Evolutionary conservation across 2,797 vertebrate genomes (phyloP).

Genomic region (Sebastes oblongus): DNA sequence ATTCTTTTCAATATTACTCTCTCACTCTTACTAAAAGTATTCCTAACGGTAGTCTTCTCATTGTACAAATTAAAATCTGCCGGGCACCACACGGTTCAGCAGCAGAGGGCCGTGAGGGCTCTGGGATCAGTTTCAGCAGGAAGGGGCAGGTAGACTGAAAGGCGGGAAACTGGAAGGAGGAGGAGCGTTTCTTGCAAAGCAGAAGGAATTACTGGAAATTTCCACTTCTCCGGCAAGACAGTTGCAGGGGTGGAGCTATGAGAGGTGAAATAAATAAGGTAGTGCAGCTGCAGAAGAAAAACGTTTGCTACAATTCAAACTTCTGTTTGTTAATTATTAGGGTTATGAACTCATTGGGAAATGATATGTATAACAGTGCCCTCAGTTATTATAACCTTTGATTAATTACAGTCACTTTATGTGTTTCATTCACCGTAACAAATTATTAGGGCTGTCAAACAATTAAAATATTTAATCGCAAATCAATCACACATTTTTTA

Average conservation of each 20-base stretch:
- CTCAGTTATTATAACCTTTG: background rate
- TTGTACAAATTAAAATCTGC: constrained; percentile 6
- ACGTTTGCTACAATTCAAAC: background rate
- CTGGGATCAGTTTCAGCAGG: constrained; percentile 33
- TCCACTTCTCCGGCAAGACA: constrained; percentile 77
- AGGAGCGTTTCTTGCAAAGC: constrained; percentile 68
- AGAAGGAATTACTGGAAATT: constrained; percentile 84
- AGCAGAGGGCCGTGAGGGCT: constrained; percentile 48
- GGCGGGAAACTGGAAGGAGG: constrained; percentile 75
- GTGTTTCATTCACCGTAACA: background rate
- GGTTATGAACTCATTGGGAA: background rate
- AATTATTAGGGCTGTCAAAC: background rate
- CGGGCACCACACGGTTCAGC: constrained; percentile 1
- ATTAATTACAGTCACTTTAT: background rate
- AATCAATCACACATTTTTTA: too few species aligned
- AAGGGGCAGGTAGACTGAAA: constrained; percentile 77
- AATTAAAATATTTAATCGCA: too few species aligned
- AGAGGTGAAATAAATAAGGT: constrained; percentile 71
- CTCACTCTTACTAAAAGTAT: too few species aligned
- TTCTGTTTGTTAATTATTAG: background rate
- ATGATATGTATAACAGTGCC: background rate
- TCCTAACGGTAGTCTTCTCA: background rate
- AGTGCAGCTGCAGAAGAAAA: constrained; percentile 9
- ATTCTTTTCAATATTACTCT: too few species aligned
- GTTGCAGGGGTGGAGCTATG: constrained; percentile 66